Evolutionary conservation across 1,140 invertebrate genomes (phyloP).

Genomic region (Eufriesea mexicana): DNA sequence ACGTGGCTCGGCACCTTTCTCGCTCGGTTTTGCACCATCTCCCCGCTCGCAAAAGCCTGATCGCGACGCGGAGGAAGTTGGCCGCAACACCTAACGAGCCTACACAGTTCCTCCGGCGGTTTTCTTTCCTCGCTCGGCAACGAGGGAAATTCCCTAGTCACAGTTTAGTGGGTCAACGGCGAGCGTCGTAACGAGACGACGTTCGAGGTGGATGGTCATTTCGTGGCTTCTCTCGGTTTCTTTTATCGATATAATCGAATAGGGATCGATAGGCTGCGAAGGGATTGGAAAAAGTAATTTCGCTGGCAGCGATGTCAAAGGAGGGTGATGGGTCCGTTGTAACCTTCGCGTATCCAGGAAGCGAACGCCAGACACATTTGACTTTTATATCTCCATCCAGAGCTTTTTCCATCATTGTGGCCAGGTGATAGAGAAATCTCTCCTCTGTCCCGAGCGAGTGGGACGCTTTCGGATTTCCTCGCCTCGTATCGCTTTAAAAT

Average conservation of each 20-base stretch:
- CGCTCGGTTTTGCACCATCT: background rate
- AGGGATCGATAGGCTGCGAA: no score
- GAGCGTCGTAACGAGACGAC: background rate
- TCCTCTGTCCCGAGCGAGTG: background rate
- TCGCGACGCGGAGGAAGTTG: background rate
- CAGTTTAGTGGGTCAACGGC: background rate
- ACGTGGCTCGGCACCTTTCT: background rate
- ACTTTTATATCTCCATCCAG: no score
- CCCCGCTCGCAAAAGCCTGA: background rate
- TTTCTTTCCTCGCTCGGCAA: background rate
- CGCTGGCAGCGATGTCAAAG: background rate
- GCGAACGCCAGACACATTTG: no score
- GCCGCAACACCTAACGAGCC: background rate
- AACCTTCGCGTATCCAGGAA: background rate
- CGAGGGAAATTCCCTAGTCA: background rate
- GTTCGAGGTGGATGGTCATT: background rate
- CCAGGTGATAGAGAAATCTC: background rate
- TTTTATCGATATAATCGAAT: background rate
- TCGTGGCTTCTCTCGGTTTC: background rate
- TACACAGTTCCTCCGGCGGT: background rate
- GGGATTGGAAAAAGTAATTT: no score
- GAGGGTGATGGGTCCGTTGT: background rate
- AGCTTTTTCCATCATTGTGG: background rate
- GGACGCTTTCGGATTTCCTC: background rate
- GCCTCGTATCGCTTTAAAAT: conserved; percentile 5